Conservation (phyloP, 2,888 invertebrate genomes). For the Microctonus brassicae region DNA sequence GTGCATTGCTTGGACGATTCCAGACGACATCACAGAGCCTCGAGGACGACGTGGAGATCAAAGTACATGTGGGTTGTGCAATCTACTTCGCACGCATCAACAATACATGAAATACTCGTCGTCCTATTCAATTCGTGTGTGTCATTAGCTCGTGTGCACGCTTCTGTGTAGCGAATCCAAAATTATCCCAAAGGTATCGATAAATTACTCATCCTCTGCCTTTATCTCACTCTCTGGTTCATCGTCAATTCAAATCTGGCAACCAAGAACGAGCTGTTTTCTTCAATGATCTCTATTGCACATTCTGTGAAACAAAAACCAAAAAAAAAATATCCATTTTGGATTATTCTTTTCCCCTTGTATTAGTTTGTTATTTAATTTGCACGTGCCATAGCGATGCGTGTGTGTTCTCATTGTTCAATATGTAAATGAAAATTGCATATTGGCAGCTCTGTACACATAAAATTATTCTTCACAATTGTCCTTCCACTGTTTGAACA, state of each 20-base stretch:
- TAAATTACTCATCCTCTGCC: neutral
- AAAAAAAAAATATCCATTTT: neutral
- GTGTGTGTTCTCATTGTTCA: neutral
- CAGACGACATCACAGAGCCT: slow-evolving; percentile 93
- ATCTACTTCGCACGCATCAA: slow-evolving; percentile 49
- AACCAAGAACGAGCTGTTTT: neutral
- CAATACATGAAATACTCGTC: slow-evolving; percentile 37
- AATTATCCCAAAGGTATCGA: slow-evolving; percentile 9
- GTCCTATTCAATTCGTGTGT: slow-evolving; percentile 41
- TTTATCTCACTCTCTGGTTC: neutral
- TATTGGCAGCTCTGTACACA: neutral
- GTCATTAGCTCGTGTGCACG: slow-evolving; percentile 50
- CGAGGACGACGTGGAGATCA: slow-evolving; percentile 92
- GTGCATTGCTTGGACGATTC: slow-evolving; percentile 91
- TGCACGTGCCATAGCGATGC: slow-evolving; percentile 12
- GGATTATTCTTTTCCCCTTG: neutral
- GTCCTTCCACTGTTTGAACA: neutral
- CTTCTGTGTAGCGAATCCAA: slow-evolving; percentile 43
- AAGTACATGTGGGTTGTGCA: slow-evolving; percentile 76
- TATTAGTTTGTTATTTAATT: neutral
- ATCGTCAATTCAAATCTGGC: neutral
- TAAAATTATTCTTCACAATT: neutral
- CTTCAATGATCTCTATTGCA: neutral
- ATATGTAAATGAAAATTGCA: neutral
- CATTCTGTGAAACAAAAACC: neutral